Evolutionary conservation across 2,113 vertebrate genomes (phyloP).

Genomic region (Crotalus horridus): DNA sequence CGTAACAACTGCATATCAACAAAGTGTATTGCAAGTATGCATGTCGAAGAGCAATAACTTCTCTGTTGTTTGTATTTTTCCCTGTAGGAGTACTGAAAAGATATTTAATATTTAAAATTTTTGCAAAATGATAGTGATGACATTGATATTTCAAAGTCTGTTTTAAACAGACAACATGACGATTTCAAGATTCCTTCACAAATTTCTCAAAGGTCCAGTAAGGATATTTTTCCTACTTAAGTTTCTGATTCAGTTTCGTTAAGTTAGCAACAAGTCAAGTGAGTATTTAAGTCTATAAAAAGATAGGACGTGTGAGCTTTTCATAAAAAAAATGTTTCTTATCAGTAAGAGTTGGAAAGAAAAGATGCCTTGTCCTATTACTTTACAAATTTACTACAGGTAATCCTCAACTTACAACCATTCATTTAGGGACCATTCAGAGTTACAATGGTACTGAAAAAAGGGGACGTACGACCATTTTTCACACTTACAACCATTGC

Average conservation of each 20-base stretch:
- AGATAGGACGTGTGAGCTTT: conserved; percentile 8
- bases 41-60: neutral
- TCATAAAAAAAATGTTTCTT: neutral
- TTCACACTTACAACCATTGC: neutral
- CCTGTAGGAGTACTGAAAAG: neutral
- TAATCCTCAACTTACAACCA: neutral
- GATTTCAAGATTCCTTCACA: conserved; percentile 8
- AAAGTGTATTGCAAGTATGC: neutral
- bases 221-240: conserved; percentile 5
- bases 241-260: neutral
- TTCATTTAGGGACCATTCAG: neutral
- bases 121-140: neutral
- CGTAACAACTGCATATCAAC: neutral
- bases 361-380: neutral
- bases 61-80: neutral
- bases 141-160: neutral
- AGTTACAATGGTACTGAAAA: neutral
- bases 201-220: neutral
- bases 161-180: neutral
- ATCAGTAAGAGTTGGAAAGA: neutral
- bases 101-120: neutral
- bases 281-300: conserved; percentile 10
- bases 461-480: neutral
- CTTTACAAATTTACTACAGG: neutral
- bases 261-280: conserved; percentile 6